Evolutionary conservation across 2,113 vertebrate species (phyloP).

Genomic region (Brachyhypopomus gauderio): DNA sequence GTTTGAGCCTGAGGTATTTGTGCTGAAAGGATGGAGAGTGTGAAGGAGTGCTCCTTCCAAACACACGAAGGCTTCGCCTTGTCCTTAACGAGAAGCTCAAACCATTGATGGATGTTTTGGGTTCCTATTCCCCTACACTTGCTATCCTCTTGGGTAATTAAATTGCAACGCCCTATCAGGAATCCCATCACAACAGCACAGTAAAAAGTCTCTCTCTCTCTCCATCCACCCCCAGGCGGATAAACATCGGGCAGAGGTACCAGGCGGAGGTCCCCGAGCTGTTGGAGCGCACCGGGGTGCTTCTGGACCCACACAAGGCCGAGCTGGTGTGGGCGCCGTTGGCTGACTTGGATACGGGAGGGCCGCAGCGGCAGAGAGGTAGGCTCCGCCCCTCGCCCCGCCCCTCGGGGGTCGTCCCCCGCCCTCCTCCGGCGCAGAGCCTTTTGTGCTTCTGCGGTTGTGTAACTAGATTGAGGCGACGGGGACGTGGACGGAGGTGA

Average conservation of each 20-base stretch:
- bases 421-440: not conserved
- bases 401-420: not conserved
- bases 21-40: no score
- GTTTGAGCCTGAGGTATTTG: no score
- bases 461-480: slow-evolving; percentile 10
- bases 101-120: not conserved
- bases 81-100: not conserved
- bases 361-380: slow-evolving; percentile 82
- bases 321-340: slow-evolving; percentile 89
- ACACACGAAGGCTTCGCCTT: not conserved
- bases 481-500: no score
- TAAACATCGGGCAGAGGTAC: slow-evolving; percentile 93
- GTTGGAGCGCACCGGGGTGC: slow-evolving; percentile 78
- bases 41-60: not conserved
- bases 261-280: slow-evolving; percentile 93
- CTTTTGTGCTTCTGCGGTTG: slow-evolving; percentile 9
- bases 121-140: no score
- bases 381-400: slow-evolving; percentile 19
- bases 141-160: no score
- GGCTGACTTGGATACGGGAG: slow-evolving; percentile 75
- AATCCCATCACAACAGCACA: not conserved
- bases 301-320: slow-evolving; percentile 83
- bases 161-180: not conserved
- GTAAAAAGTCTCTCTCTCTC: not conserved
- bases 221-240: slow-evolving; percentile 76